phyloP scores from a whole-genome alignment of 1,140 invertebrate species.

The Ladona fulva region DNA sequence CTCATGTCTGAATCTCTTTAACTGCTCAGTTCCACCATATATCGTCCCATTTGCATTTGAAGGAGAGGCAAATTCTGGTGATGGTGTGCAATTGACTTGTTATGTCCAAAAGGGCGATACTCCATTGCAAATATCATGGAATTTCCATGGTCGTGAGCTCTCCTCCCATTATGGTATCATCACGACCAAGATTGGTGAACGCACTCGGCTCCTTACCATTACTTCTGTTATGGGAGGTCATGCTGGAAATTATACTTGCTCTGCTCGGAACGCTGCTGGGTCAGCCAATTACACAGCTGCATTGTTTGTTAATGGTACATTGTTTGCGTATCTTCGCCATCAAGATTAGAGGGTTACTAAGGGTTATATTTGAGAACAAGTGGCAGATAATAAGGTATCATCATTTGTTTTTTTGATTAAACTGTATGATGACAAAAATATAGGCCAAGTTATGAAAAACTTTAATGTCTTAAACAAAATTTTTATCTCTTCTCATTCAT shows the following conservation, averaged over 20 bases:
- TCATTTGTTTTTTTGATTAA: too few relatives aligned
- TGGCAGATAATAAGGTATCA: too few relatives aligned
- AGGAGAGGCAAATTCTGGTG: slow-evolving; percentile 15
- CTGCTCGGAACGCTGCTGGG: slow-evolving; percentile 25
- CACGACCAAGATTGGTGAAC: slow-evolving; percentile 24
- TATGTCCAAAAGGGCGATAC: slow-evolving; percentile 33
- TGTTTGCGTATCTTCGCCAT: too few relatives aligned
- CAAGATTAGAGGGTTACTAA: too few relatives aligned
- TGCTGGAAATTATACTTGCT: slow-evolving; percentile 40
- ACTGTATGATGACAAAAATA: too few relatives aligned
- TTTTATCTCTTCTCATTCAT: too few relatives aligned
- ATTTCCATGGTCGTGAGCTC: slow-evolving; percentile 27
- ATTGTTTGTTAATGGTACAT: slow-evolving; percentile 28
- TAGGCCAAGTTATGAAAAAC: too few relatives aligned
- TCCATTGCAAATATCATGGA: slow-evolving; percentile 35
- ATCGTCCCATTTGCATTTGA: slow-evolving; percentile 37
- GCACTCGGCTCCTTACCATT: slow-evolving; percentile 26
- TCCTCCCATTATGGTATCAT: slow-evolving; percentile 25
- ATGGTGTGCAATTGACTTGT: not conserved
- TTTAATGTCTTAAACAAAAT: too few relatives aligned
- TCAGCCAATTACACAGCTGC: slow-evolving; percentile 28
- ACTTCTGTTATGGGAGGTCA: slow-evolving; percentile 35
- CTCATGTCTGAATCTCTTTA: not conserved
- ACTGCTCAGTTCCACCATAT: not conserved
- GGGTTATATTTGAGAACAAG: too few relatives aligned